These are phyloP conservation scores for Heliconius aoede DNA, from an alignment of 2,888 invertebrate species.

Conservation along the genomic window DNA sequence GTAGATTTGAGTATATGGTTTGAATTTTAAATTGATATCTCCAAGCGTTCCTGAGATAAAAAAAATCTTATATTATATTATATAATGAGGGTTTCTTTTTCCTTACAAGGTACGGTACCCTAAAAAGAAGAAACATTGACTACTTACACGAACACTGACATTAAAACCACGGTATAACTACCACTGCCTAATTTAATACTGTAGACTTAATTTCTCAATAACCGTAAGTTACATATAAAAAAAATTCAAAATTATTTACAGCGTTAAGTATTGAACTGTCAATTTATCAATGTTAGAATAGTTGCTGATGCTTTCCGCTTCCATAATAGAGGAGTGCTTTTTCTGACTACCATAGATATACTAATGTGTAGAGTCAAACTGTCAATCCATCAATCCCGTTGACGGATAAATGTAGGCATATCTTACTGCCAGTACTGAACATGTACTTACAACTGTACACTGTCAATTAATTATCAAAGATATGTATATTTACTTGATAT, in stretches of 20 bases:
- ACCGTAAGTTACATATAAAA: not conserved
- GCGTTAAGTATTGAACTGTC: conserved; percentile 10
- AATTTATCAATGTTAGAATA: conserved; percentile 9
- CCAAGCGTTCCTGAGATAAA: too few species aligned
- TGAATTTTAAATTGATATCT: too few species aligned
- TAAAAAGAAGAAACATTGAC: not conserved
- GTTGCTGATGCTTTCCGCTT: conserved; percentile 3
- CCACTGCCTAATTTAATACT: too few species aligned
- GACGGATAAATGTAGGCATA: conserved; percentile 30
- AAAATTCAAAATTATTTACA: not conserved
- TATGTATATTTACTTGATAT: not conserved
- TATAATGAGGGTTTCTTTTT: too few species aligned
- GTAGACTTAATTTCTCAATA: not conserved
- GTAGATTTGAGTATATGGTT: too few species aligned
- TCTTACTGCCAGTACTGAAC: not conserved
- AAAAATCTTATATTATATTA: too few species aligned
- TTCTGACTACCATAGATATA: not conserved
- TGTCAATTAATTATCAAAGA: conserved; percentile 11
- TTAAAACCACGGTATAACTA: not conserved
- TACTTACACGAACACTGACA: not conserved
- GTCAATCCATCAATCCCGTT: conserved; percentile 17
- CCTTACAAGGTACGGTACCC: too few species aligned
- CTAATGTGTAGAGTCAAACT: conserved; percentile 22
- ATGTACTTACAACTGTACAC: conserved; percentile 1
- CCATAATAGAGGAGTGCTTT: not conserved